A percentile compares a stretch with the other conserved stretches of the same genome.
These are phyloP conservation scores for Salvelinus namaycush DNA, from an alignment of 2,113 vertebrate species.

Conservation along the genomic window DNA sequence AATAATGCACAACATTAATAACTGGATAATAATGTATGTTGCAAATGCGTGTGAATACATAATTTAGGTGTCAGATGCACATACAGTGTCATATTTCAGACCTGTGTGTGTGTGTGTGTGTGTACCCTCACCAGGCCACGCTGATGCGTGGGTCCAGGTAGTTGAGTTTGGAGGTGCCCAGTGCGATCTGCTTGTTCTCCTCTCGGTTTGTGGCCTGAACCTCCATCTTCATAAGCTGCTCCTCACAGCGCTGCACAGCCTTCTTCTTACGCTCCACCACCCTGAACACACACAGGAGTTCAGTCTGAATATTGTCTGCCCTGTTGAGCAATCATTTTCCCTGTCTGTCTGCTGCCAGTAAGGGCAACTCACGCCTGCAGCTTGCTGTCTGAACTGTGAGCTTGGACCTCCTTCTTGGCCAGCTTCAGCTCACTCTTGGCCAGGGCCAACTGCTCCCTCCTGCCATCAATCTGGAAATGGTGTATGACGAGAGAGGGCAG, in stretches of 20 bases:
- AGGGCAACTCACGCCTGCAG: conserved; percentile 46
- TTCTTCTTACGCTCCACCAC: conserved; percentile 63
- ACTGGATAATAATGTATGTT: not conserved
- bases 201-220: conserved; percentile 71
- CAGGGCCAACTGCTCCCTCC: conserved; percentile 65
- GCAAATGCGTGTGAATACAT: not conserved
- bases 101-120: no score
- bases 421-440: conserved; percentile 69
- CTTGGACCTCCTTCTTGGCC: conserved; percentile 65
- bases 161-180: conserved; percentile 75
- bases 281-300: conserved; percentile 42
- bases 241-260: conserved; percentile 63
- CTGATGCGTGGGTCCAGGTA: conserved; percentile 72
- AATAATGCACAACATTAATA: not conserved
- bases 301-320: not conserved
- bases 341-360: not conserved
- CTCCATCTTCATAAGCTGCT: conserved; percentile 74
- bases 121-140: conserved; percentile 56
- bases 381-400: conserved; percentile 48
- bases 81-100: not conserved
- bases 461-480: conserved; percentile 57
- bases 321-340: not conserved
- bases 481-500: not conserved
- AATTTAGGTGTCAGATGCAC: not conserved
- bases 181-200: conserved; percentile 76